Base-by-base conservation (phyloP, 1,140 invertebrate species). In the Heliconius eleuchia region DNA sequence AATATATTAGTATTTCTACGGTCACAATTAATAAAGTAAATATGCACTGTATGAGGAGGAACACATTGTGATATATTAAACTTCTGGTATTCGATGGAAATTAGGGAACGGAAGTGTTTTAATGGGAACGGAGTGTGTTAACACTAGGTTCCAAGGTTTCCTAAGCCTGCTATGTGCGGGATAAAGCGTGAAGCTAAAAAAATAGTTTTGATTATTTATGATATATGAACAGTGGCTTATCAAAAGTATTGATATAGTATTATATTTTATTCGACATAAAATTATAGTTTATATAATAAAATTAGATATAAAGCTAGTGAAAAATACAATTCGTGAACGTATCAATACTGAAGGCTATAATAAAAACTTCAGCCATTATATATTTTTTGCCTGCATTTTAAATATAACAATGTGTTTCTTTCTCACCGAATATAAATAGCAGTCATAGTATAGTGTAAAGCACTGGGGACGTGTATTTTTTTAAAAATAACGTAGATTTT, bases 391-490 rank as follows among this genome's bases (percentile, higher is more conserved):
- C 27, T 23, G 3, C 55, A 2, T 57, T 23, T 66, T 19, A 60
- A n/a, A 60, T 60, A 30, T 81, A 74, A 75, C 72, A 78, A 74
- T 81, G 73, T 78, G 76, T 81, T 78, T 78, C 76, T 72, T 52
- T 23, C 46, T 76, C 70, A 70, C 71, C 71, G 60, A 50, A 77
- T 73, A 74, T 50, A 30, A 57, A 80, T 87, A 87, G 82, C 72
- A 82, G 83, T 81, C 78, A 85, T 91, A 88, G 86, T 82, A 80
- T 89, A 88, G 84, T 71, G 84, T 82, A 93, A 93, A 90, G 88
- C 92, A 93, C 92, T 92, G 84, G 88, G 89, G 90, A 93, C 92
- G 92, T 93, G 92, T 93, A 93, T 93, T 93, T 93, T 93, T 93
- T 88, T 92, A 92, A 86, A 85, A 87, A 88, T 66, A 87, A 85